Percentiles rank a stretch among this genome's conserved stretches.
Conservation (phyloP, 1,140 invertebrate genomes). For the Plectrocnemia conspersa region DNA sequence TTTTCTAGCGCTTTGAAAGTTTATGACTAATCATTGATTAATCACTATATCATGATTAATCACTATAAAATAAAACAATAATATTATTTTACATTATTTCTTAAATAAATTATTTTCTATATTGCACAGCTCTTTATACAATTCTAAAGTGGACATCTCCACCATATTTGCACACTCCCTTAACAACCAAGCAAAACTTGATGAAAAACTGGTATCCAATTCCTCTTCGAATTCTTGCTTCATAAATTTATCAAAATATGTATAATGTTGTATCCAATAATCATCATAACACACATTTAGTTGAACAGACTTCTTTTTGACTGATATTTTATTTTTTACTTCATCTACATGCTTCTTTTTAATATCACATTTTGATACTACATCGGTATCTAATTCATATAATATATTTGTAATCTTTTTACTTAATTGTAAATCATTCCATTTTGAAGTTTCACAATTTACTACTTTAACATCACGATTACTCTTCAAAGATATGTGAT, state of each 20-base stretch:
- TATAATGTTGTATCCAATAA: conserved; percentile 38
- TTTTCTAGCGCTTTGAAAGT: too few species aligned
- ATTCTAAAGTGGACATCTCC: conserved; percentile 42
- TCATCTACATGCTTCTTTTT: conserved; percentile 16
- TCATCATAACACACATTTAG: conserved; percentile 39
- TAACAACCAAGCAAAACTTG: conserved; percentile 52
- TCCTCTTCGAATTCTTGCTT: conserved; percentile 36
- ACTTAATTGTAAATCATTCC: not conserved
- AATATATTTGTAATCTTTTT: not conserved
- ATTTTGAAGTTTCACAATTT: conserved; percentile 17
- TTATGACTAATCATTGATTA: too few species aligned
- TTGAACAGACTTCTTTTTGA: conserved; percentile 7
- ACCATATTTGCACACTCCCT: conserved; percentile 48
- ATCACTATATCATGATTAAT: too few species aligned
- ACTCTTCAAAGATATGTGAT: not conserved
- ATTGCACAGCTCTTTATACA: conserved; percentile 48
- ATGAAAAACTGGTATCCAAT: conserved; percentile 44
- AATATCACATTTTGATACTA: not conserved
- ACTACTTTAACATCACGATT: conserved; percentile 11
- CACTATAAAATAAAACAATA: too few species aligned
- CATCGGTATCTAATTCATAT: not conserved
- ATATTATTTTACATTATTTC: too few species aligned
- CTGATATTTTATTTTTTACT: conserved; percentile 4
- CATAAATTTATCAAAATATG: conserved; percentile 30
- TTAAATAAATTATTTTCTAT: too few species aligned